Percentiles rank a stretch among this genome's conserved stretches.
phyloP scores from a whole-genome alignment of 2,888 invertebrate species.

The Polia nebulosa region DNA sequence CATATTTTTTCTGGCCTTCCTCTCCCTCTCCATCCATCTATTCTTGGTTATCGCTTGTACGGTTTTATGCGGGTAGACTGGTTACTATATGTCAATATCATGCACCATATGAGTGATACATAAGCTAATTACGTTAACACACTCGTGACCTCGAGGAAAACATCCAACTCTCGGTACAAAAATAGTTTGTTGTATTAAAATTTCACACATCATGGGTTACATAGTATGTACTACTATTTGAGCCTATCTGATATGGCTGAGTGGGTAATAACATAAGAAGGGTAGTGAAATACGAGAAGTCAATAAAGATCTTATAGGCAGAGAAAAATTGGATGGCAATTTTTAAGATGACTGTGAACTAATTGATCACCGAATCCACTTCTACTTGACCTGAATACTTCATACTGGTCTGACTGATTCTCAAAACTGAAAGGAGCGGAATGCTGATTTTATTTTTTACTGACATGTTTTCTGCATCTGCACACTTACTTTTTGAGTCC shows the following conservation, averaged over 20 bases:
- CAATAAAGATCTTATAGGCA: neutral
- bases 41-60: neutral
- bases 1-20: neutral
- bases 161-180: constrained; percentile 20
- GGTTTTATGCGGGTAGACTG: neutral
- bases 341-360: neutral
- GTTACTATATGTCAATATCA: constrained; percentile 9
- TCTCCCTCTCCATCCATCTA: neutral
- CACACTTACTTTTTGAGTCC: neutral
- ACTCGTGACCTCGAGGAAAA: constrained; percentile 25
- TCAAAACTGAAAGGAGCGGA: neutral
- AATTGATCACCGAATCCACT: neutral
- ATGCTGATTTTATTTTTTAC: neutral
- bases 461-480: neutral
- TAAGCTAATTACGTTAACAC: constrained; percentile 37
- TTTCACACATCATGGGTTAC: constrained; percentile 1
- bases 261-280: neutral
- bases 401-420: neutral
- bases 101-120: constrained; percentile 37
- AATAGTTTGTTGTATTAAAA: constrained; percentile 35
- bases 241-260: neutral
- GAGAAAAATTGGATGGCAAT: neutral
- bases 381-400: neutral
- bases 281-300: neutral
- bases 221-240: neutral